These are phyloP conservation scores for Teleopsis dalmanni DNA, from an alignment of 1,140 invertebrate genomes.

Conservation along the genomic window DNA sequence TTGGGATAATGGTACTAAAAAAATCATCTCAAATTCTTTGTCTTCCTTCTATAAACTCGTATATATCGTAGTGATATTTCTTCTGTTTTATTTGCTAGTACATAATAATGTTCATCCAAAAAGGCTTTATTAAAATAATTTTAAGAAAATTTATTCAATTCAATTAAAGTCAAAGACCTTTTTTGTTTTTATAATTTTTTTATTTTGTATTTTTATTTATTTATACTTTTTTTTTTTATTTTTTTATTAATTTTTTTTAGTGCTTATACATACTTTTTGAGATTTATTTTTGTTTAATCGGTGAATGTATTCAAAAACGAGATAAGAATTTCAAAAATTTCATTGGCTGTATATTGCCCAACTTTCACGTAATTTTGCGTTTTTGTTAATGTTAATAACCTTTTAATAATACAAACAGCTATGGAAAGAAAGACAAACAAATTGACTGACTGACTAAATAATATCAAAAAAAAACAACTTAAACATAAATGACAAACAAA, in stretches of 20 bases:
- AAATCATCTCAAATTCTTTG: too few relatives aligned
- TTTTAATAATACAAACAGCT: background rate
- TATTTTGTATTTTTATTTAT: too few relatives aligned
- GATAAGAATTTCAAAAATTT: slow-evolving; percentile 41
- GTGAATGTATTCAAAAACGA: slow-evolving; percentile 40
- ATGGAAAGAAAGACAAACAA: background rate
- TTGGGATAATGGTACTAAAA: too few relatives aligned
- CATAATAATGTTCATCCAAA: too few relatives aligned
- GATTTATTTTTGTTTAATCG: slow-evolving; percentile 36
- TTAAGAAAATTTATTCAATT: too few relatives aligned
- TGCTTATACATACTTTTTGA: background rate
- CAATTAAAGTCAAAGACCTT: too few relatives aligned
- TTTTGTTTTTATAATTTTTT: too few relatives aligned
- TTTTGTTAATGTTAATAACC: slow-evolving; percentile 10
- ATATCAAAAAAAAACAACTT: background rate
- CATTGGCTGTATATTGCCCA: slow-evolving; percentile 38
- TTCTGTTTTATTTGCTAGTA: too few relatives aligned
- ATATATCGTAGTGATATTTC: too few relatives aligned
- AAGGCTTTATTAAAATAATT: too few relatives aligned
- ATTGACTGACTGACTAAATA: too few relatives aligned
- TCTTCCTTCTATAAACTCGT: too few relatives aligned
- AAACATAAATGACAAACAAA: background rate
- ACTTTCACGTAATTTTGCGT: slow-evolving; percentile 40
- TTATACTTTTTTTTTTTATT: slow-evolving; percentile 1
- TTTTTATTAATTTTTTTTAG: background rate